phyloP scores from a whole-genome alignment of 30 jellyfish, hydroid and myxozoan species.

The Chrysaora quinquecirrha region DNA sequence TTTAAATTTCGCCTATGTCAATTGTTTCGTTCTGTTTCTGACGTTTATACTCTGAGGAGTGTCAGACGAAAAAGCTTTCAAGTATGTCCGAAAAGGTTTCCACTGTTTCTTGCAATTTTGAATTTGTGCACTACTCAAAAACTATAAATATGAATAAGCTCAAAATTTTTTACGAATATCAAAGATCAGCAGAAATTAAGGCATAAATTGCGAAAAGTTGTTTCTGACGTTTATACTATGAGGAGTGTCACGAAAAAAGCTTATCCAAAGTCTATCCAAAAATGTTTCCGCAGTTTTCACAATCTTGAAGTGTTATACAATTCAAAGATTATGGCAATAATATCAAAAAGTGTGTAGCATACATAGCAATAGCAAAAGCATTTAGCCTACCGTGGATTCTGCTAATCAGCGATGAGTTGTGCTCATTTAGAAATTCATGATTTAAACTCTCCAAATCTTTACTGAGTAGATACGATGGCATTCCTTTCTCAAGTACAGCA shows the following conservation, averaged over 20 bases:
- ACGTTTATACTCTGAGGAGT: no score
- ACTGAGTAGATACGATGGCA: conserved; percentile 34
- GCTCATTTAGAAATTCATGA: conserved; percentile 25
- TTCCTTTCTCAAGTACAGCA: conserved; percentile 80
- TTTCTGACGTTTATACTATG: neutral
- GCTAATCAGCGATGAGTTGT: conserved; percentile 62
- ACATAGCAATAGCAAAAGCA: neutral
- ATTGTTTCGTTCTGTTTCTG: no score
- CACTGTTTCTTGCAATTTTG: no score
- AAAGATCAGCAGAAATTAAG: neutral
- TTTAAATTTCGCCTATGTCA: no score
- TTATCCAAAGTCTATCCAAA: neutral
- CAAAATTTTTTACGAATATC: neutral
- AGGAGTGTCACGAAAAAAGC: neutral
- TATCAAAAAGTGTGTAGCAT: neutral
- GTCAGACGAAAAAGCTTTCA: no score
- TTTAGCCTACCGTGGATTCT: conserved; percentile 70
- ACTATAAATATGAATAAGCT: neutral
- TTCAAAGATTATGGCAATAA: no score
- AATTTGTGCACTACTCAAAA: no score
- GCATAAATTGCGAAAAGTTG: neutral
- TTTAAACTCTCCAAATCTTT: conserved; percentile 58
- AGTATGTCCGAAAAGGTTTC: no score
- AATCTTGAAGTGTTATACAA: no score
- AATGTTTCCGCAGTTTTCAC: neutral